Evolutionary conservation across 2,888 invertebrate species (phyloP).

Genomic region (Cistogaster globosa): DNA sequence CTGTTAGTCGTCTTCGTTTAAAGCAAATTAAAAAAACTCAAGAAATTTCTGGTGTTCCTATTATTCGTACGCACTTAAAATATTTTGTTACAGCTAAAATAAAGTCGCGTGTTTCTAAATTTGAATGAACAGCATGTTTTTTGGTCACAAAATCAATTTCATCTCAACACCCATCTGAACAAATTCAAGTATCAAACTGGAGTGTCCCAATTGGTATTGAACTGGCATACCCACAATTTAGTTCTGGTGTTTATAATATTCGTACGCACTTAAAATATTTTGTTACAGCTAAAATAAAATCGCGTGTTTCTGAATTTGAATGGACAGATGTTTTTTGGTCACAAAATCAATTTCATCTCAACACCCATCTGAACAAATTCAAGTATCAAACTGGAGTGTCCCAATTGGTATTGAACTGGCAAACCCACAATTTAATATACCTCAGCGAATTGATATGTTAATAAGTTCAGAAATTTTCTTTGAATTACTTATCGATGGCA

Average conservation of each 20-base stretch:
- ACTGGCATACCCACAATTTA: too few species aligned
- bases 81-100: not conserved
- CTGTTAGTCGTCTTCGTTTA: too few species aligned
- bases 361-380: conserved; percentile 14
- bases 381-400: not conserved
- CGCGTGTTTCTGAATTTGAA: conserved; percentile 20
- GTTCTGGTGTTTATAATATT: conserved; percentile 12
- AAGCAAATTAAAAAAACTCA: not conserved
- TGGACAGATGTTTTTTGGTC: conserved; percentile 48
- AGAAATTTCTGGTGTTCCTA: conserved; percentile 12
- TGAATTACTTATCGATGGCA: conserved; percentile 22
- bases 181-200: too few species aligned
- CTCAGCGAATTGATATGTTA: too few species aligned
- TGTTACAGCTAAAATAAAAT: conserved; percentile 6
- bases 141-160: too few species aligned
- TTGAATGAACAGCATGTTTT: too few species aligned
- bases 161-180: too few species aligned
- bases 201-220: too few species aligned
- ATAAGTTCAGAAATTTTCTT: not conserved
- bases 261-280: not conserved
- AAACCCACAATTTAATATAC: conserved; percentile 25
- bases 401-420: conserved; percentile 12
- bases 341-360: conserved; percentile 41
- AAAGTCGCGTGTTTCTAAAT: not conserved
- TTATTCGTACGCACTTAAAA: conserved; percentile 17